Evolutionary conservation across 2,113 vertebrate genomes (phyloP).

Genomic region (Maylandia zebra): DNA sequence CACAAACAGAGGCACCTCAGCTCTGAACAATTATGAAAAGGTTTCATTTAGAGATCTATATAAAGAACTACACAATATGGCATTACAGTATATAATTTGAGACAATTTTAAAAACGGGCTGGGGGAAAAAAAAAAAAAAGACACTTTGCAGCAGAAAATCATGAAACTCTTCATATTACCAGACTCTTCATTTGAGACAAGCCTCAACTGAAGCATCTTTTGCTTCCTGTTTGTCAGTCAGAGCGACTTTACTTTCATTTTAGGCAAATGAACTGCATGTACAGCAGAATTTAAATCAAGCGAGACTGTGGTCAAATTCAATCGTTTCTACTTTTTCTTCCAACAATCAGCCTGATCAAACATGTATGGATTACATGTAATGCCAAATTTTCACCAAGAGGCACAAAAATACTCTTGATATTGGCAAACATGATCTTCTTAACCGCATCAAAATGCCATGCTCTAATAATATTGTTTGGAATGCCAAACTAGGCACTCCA

Average conservation of each 20-base stretch:
- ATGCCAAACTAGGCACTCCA: neutral
- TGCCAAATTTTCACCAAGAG: neutral
- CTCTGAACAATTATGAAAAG: neutral
- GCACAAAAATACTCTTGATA: neutral
- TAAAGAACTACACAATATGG: neutral
- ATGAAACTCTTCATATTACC: neutral
- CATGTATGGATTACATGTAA: neutral
- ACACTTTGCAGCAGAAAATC: neutral
- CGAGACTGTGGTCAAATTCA: neutral
- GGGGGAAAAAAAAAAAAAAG: neutral
- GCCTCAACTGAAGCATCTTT: neutral
- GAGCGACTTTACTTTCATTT: slow-evolving; percentile 15
- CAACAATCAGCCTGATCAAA: neutral
- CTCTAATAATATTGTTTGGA: neutral
- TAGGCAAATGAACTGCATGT: neutral
- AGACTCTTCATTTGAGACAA: neutral
- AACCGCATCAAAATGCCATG: neutral
- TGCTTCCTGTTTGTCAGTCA: slow-evolving; percentile 23
- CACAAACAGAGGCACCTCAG: neutral
- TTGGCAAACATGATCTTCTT: neutral
- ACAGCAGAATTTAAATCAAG: neutral
- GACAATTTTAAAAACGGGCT: neutral
- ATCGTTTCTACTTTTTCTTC: neutral
- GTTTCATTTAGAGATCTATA: neutral
- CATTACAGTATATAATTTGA: neutral